Percentiles rank a stretch among this genome's conserved stretches.
Evolutionary conservation across 2,113 vertebrate species (phyloP).

Genomic region (Chaetodon trifascialis): DNA sequence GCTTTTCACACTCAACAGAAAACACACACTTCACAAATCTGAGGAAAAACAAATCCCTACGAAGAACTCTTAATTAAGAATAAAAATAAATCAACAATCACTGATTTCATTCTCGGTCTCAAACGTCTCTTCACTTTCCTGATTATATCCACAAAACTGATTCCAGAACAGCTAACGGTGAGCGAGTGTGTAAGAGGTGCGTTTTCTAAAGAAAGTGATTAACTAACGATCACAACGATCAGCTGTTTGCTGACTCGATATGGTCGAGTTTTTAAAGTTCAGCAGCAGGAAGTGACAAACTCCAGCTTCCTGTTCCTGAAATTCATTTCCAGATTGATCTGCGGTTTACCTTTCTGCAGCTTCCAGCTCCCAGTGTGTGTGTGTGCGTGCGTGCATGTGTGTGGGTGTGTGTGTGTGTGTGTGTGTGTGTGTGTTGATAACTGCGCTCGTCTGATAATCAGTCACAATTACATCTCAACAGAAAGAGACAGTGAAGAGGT

Average conservation of each 20-base stretch:
- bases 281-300: constrained; percentile 3
- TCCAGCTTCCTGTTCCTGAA: background rate
- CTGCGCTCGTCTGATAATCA: constrained; percentile 58
- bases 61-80: too few species aligned
- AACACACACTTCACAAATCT: background rate
- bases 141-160: too few species aligned
- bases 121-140: too few species aligned
- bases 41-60: too few species aligned
- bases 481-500: constrained; percentile 53
- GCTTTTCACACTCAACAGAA: background rate
- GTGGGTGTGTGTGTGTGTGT: constrained; percentile 16
- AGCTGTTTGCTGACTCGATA: too few species aligned
- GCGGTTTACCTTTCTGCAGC: constrained; percentile 30
- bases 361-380: constrained; percentile 16
- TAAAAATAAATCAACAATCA: too few species aligned
- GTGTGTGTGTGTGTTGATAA: constrained; percentile 52
- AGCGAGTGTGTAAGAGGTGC: too few species aligned
- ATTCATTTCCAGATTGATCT: background rate
- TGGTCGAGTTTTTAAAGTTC: too few species aligned
- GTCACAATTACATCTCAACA: constrained; percentile 65
- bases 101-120: too few species aligned
- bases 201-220: too few species aligned
- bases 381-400: background rate
- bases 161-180: too few species aligned
- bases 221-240: too few species aligned